Conservation (phyloP, 37 sponge, comb jelly and placozoan species). For the Cladorhizidae sp. region DNA sequence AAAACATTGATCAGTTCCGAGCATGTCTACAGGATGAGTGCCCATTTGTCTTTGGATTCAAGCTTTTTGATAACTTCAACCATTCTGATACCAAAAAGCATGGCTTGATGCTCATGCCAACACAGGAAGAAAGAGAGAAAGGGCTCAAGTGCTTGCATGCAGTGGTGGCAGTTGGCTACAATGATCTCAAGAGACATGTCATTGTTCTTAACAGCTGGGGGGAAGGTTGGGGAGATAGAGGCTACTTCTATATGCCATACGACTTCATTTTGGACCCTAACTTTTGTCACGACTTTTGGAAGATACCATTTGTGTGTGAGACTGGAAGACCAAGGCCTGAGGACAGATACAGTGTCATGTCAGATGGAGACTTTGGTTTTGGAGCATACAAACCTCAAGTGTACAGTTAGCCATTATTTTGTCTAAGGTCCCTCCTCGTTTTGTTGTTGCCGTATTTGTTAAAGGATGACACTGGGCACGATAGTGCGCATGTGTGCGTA, state of each 20-base stretch:
- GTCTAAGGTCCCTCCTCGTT: no score
- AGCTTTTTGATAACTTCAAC: not conserved
- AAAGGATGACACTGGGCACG: no score
- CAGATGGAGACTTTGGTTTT: no score
- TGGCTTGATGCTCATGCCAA: slow-evolving; percentile 12
- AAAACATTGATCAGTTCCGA: slow-evolving; percentile 1
- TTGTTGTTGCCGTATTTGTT: no score
- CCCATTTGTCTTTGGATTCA: slow-evolving; percentile 24
- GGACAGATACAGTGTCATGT: no score
- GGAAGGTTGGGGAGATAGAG: slow-evolving; percentile 14
- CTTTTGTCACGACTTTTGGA: slow-evolving; percentile 27
- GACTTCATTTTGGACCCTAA: slow-evolving; percentile 1
- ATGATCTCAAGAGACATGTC: slow-evolving; percentile 3
- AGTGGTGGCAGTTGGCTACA: slow-evolving; percentile 20
- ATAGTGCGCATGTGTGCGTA: no score
- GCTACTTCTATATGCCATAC: slow-evolving; percentile 30
- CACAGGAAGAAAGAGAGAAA: not conserved
- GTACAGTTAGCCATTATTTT: no score
- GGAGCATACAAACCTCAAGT: no score
- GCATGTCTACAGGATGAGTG: slow-evolving; percentile 11
- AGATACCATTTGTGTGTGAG: slow-evolving; percentile 19
- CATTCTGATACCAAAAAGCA: not conserved
- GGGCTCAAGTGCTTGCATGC: slow-evolving; percentile 1
- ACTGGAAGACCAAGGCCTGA: no score
- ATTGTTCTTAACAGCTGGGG: slow-evolving; percentile 27